Evolutionary conservation across 2,888 invertebrate species (phyloP).

Genomic region (Macrosiphum euphorbiae): DNA sequence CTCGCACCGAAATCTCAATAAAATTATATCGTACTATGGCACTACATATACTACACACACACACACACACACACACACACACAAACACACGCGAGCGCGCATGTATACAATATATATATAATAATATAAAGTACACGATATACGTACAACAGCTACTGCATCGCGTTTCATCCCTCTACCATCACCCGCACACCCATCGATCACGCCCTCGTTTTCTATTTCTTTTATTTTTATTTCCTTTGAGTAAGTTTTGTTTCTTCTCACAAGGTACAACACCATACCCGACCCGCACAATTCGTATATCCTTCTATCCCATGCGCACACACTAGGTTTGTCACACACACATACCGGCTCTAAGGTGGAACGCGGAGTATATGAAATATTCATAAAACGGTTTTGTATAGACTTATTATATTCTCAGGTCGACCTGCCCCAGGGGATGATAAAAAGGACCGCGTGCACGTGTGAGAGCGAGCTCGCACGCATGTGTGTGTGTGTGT

Average conservation of each 20-base stretch:
- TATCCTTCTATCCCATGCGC: background rate
- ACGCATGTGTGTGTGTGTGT: background rate
- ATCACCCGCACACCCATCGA: background rate
- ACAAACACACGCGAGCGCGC: no score
- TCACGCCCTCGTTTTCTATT: background rate
- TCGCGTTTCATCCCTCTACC: background rate
- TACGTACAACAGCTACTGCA: background rate
- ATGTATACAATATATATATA: background rate
- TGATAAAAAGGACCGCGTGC: background rate
- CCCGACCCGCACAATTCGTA: background rate
- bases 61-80: background rate
- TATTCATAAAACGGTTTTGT: slow-evolving; percentile 63
- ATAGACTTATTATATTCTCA: slow-evolving; percentile 60
- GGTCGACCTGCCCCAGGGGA: slow-evolving; percentile 48
- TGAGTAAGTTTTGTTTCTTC: slow-evolving; percentile 11
- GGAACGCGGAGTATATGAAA: slow-evolving; percentile 46
- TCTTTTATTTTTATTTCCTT: slow-evolving; percentile 51
- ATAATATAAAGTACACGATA: background rate
- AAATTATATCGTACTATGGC: slow-evolving; percentile 45
- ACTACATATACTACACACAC: background rate
- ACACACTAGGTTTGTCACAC: background rate
- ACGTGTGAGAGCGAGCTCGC: background rate
- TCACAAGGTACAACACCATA: background rate
- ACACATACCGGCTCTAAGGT: background rate
- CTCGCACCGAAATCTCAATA: slow-evolving; percentile 49